These are phyloP conservation scores for Mustela nigripes DNA, from an alignment of 2,113 vertebrate genomes.

Conservation along the genomic window DNA sequence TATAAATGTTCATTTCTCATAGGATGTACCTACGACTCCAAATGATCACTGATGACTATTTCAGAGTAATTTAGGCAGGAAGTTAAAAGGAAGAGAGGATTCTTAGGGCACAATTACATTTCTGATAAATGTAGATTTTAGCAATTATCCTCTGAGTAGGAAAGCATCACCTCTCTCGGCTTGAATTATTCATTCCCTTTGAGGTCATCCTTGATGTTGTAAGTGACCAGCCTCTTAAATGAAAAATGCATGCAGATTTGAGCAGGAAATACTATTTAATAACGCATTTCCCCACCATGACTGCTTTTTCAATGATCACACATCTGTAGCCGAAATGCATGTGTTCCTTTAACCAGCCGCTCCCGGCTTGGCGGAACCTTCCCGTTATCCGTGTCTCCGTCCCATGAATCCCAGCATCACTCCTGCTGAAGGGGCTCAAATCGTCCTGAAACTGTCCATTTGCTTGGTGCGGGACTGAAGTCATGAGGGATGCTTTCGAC, in stretches of 20 bases:
- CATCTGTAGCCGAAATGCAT: not conserved
- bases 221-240: not conserved
- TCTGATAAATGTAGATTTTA: conserved; percentile 40
- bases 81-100: conserved; percentile 15
- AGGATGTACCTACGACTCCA: not conserved
- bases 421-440: not conserved
- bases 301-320: not conserved
- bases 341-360: not conserved
- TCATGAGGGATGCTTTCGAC: rapidly evolving
- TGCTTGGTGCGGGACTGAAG: not conserved
- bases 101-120: conserved; percentile 50
- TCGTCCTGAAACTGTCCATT: not conserved
- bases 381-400: rapidly evolving
- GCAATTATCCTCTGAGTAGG: conserved; percentile 60
- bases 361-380: not conserved
- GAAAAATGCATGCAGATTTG: not conserved
- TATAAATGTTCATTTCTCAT: not conserved
- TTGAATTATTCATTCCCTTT: conserved; percentile 62
- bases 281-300: not conserved
- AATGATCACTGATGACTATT: not conserved
- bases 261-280: not conserved
- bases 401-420: not conserved
- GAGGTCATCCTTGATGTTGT: not conserved
- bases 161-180: not conserved
- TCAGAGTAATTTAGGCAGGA: not conserved